Evolutionary conservation across 2,797 vertebrate genomes (phyloP), one percentile per base, ranked within the genome.

Genomic region (Alectoris magna): DNA sequence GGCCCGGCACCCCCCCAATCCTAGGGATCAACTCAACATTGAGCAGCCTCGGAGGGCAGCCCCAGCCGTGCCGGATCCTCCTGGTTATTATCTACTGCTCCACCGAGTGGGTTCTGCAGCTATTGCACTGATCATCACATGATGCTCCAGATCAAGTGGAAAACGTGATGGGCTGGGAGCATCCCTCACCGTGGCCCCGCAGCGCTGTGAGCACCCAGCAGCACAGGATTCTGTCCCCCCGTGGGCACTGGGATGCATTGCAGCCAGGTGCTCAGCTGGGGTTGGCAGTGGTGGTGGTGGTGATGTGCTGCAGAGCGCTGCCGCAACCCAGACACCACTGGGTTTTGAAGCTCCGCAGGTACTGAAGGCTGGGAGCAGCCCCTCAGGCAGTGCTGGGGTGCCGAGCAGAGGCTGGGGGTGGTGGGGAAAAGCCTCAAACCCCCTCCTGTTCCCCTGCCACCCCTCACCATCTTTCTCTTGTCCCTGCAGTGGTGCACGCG

Each of bases 401-500:
- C 6, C 1, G 53, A 17, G 53, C 53, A 19, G 29, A 17, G 18
- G 19, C 8, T 58, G 31, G 55, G 55, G 55, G 55, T 22, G 31
- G 60, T 16, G 17, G 60, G 23, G 23, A 23, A 9, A 48, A 48
- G 46, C 46, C 17, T 26, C 18, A 13, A 63, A 39, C 14, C 38
- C 29, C 5, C 10, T 4, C 17, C 19, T 56, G 29, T 18, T 0
- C 3, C 78, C 38, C 58, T 15, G 14, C 15, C 39, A 11, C 13
- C 34, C 49, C 55, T 64, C 14, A 87, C 44, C 11, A 6, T 26
- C n/a, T 73, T 75, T 53, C 74, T 93, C 70, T 64, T 90, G 59
- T 94, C 82, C 41, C 60, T 27, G 0, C 97, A 99, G 99, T 99
- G 97, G 99, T 99, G 87, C 99, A 99, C 0, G 99, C 99, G 1